Evolutionary conservation across 35 echinoderm and acorn worm species (phyloP).

Genomic region (Hemicentrotus pulcherrimus): DNA sequence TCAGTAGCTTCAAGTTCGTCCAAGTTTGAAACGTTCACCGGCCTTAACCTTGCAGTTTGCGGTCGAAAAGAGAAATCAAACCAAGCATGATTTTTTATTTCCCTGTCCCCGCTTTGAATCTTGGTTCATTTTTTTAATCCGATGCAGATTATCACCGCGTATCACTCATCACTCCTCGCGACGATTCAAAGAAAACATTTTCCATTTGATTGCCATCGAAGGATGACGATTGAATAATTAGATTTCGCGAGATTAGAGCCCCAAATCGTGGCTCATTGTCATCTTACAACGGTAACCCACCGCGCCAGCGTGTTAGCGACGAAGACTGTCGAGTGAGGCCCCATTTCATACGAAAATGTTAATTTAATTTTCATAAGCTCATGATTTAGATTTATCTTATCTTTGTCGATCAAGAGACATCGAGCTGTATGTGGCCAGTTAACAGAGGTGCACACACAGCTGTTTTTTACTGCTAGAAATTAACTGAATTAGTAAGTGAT

Average conservation of each 20-base stretch:
- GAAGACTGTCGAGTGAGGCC: neutral
- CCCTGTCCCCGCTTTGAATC: neutral
- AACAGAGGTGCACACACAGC: too few relatives aligned
- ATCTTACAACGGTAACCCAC: neutral
- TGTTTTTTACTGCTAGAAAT: too few relatives aligned
- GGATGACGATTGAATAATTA: constrained; percentile 44
- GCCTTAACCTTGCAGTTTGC: neutral
- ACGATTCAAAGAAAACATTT: constrained; percentile 42
- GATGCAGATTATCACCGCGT: neutral
- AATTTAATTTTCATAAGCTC: neutral
- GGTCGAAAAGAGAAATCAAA: neutral
- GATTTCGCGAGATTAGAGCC: constrained; percentile 9
- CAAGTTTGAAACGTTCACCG: neutral
- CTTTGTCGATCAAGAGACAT: too few relatives aligned
- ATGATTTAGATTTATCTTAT: neutral
- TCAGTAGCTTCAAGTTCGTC: neutral
- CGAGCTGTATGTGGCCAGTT: too few relatives aligned
- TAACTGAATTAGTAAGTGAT: too few relatives aligned
- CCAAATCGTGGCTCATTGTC: constrained; percentile 1
- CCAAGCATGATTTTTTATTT: neutral
- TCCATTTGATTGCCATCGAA: constrained; percentile 37
- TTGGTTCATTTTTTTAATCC: neutral
- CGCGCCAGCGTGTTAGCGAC: neutral
- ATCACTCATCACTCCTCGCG: neutral
- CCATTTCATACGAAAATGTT: neutral